A percentile compares a stretch with the other conserved stretches of the same genome.
Evolutionary conservation across 2,113 vertebrate genomes (phyloP).

Genomic region (Odontophorus gujanensis): DNA sequence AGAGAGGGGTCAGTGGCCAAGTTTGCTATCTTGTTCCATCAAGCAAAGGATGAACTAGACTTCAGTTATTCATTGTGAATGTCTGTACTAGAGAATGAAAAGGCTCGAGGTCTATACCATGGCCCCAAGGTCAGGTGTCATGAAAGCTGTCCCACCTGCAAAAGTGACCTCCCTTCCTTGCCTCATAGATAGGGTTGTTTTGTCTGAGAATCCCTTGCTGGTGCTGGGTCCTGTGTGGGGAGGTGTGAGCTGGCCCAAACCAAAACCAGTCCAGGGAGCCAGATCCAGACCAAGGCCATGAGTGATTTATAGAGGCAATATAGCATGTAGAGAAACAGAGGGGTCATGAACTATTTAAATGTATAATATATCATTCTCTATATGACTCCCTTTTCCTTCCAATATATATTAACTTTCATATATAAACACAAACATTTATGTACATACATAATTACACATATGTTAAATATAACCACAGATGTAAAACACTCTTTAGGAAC

Average conservation of each 20-base stretch:
- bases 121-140: background rate
- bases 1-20: no score
- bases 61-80: background rate
- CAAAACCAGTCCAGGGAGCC: background rate
- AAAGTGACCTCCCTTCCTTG: background rate
- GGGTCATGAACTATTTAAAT: background rate
- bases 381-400: background rate
- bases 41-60: background rate
- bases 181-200: no score
- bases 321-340: background rate
- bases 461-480: background rate
- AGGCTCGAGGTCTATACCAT: background rate
- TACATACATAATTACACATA: background rate
- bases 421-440: background rate
- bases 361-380: background rate
- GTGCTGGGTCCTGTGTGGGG: background rate
- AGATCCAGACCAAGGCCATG: background rate
- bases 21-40: background rate
- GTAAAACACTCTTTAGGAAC: background rate
- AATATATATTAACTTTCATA: background rate
- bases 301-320: background rate
- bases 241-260: background rate
- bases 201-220: no score
- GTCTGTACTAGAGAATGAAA: background rate
- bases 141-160: background rate